Conservation (phyloP, 2,888 invertebrate species). For the Laothoe populi region DNA sequence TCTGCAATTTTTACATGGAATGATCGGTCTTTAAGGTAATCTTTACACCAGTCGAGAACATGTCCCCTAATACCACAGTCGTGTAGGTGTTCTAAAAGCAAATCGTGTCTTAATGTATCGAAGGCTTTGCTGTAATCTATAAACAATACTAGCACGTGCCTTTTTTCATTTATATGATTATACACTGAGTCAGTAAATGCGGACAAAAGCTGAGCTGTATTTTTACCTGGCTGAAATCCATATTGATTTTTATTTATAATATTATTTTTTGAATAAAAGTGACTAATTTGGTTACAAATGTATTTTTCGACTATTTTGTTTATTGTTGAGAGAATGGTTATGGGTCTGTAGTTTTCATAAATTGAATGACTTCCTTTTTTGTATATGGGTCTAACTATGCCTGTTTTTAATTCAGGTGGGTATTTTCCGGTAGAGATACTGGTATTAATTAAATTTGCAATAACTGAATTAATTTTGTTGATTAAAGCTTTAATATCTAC, state of each 20-base stretch:
- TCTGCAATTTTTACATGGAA: background rate
- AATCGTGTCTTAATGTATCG: background rate
- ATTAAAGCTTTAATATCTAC: too few relatives aligned
- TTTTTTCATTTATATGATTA: background rate
- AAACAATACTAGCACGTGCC: background rate
- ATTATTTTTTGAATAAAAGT: too few relatives aligned
- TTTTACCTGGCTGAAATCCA: background rate
- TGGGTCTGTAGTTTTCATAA: too few relatives aligned
- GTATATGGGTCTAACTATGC: too few relatives aligned
- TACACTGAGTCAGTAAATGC: background rate
- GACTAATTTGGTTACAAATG: too few relatives aligned
- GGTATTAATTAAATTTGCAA: too few relatives aligned
- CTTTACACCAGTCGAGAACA: background rate
- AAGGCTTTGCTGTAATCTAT: background rate
- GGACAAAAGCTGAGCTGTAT: background rate
- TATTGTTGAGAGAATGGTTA: too few relatives aligned
- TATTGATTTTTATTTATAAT: background rate
- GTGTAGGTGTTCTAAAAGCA: background rate
- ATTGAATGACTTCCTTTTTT: too few relatives aligned
- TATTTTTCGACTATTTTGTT: too few relatives aligned
- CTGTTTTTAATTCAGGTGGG: too few relatives aligned
- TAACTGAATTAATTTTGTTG: too few relatives aligned
- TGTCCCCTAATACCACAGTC: background rate
- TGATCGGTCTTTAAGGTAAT: background rate
- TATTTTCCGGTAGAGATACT: too few relatives aligned